Evolutionary conservation across 1,140 invertebrate genomes (phyloP), one percentile per base, ranked within the genome.

Genomic region (Orussus abietinus): DNA sequence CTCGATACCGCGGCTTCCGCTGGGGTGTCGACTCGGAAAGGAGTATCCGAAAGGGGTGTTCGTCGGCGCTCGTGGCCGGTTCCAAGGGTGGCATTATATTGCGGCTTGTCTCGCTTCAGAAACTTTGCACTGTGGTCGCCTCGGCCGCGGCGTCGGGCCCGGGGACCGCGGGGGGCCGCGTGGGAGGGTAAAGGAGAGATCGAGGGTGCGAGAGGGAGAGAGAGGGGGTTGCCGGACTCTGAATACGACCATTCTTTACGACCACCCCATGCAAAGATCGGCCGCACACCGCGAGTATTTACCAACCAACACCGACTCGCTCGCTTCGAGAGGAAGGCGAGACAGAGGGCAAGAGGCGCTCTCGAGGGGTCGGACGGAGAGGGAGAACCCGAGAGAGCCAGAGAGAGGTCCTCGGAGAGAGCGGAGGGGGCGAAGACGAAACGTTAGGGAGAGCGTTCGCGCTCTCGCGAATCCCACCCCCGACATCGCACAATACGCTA

Each of bases 191-290:
- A 26, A 42, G 45, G 22, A n/a, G n/a, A 25, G 42, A 46, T 47
- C 43, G 45, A 14, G 37, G 38, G 42, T 25, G 22, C 22, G 49
- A 55, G 49, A 50, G 45, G 45, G 33, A 29, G 49, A 44, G 40
- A 49, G 45, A 43, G 50, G 49, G 40, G 48, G 47, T n/a, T 53
- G 38, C 49, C 28, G 55, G 57, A 55, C 58, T 53, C 45, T 58
- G 59, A 63, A 63, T 62, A 51, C 57, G 53, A 53, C 55, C 63
- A 66, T 67, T 64, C 60, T 66, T 66, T 62, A 62, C 51, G 49
- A 49, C 37, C 59, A 44, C 53, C 57, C 53, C 47, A 43, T 51
- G 53, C 57, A 62, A 66, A 62, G 60, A 66, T 62, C 57, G 50
- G 30, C 52, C 49, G 46, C 54, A 57, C 49, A 48, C 49, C 47